Evolutionary conservation across 2,113 vertebrate genomes (phyloP).

Genomic region (Cairina moschata): DNA sequence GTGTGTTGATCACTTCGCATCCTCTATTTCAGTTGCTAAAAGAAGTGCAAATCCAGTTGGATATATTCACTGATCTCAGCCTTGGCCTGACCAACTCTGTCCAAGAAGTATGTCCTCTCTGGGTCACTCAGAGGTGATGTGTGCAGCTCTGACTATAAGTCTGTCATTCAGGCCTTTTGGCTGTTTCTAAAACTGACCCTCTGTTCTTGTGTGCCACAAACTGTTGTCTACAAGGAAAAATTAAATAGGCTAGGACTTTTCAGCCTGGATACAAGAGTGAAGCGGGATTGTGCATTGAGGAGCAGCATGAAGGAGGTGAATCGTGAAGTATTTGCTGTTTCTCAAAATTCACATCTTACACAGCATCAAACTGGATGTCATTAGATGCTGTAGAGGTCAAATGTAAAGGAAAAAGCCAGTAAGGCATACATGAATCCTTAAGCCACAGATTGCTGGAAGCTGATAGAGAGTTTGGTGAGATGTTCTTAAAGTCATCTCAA

Average conservation of each 20-base stretch:
- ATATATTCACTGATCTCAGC: neutral
- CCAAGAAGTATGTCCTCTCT: neutral
- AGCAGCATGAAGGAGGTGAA: neutral
- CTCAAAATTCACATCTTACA: neutral
- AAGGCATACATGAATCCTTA: neutral
- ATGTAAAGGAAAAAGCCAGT: neutral
- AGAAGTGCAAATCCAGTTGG: neutral
- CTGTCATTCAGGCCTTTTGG: neutral
- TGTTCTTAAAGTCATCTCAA: neutral
- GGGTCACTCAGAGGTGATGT: neutral
- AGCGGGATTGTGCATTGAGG: neutral
- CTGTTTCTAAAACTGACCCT: neutral
- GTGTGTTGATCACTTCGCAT: neutral
- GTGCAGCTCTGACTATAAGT: neutral
- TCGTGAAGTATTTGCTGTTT: neutral
- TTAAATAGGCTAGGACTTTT: neutral
- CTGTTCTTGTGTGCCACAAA: neutral
- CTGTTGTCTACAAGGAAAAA: neutral
- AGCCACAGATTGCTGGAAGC: neutral
- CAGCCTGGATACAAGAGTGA: neutral
- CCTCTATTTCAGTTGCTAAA: neutral
- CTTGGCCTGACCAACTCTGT: neutral
- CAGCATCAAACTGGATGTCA: neutral
- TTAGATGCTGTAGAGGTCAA: slow-evolving; percentile 1
- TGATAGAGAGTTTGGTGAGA: neutral